A percentile compares a stretch with the other conserved stretches of the same genome.
These are phyloP conservation scores for Hassar affinis DNA, from an alignment of 2,113 vertebrate species.

Conservation along the genomic window DNA sequence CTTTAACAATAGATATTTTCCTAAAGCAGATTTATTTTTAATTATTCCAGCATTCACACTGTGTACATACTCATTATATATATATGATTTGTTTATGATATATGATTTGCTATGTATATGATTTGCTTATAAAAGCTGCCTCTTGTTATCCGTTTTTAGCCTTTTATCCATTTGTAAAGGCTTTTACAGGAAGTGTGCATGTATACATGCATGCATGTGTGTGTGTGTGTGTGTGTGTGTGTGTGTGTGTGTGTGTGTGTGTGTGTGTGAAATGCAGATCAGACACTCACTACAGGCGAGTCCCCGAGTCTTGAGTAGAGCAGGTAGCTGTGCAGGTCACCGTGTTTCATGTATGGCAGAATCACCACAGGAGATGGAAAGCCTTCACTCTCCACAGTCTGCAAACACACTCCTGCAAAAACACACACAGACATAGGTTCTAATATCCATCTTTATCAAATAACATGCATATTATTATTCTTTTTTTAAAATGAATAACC, in stretches of 20 bases:
- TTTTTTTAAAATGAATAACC: background rate
- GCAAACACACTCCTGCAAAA: slow-evolving; percentile 83
- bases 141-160: background rate
- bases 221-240: background rate
- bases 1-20: background rate
- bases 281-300: slow-evolving; percentile 78
- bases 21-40: background rate
- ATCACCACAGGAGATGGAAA: slow-evolving; percentile 90
- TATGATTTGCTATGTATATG: too few species aligned
- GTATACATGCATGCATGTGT: background rate
- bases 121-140: background rate
- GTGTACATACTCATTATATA: too few species aligned
- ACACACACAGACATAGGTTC: slow-evolving; percentile 11
- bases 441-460: background rate
- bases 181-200: background rate
- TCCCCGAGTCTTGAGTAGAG: slow-evolving; percentile 87
- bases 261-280: slow-evolving; percentile 16
- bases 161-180: background rate
- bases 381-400: slow-evolving; percentile 87
- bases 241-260: background rate
- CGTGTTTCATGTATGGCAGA: slow-evolving; percentile 90
- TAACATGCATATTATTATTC: background rate
- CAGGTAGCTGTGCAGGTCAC: slow-evolving; percentile 92
- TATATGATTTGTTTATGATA: too few species aligned
- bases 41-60: background rate